Evolutionary conservation across 2,797 vertebrate species (phyloP).

Genomic region (Thalassophryne amazonica): DNA sequence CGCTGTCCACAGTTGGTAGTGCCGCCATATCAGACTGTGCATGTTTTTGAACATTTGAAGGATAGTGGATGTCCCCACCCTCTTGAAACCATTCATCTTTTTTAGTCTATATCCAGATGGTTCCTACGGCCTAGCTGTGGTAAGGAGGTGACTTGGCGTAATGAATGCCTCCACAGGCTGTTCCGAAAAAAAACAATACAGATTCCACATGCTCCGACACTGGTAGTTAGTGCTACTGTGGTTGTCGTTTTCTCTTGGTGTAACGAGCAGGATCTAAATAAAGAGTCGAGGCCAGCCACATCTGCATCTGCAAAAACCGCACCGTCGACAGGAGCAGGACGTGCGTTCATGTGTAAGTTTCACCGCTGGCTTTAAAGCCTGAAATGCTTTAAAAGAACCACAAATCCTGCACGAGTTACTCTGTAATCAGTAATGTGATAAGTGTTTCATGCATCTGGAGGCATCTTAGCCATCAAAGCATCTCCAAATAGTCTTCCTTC

Average conservation of each 20-base stretch:
- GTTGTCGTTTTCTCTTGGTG: constrained; percentile 26
- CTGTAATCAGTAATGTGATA: constrained; percentile 39
- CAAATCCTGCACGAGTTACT: constrained; percentile 9
- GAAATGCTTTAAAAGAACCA: constrained; percentile 8
- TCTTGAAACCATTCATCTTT: constrained; percentile 51
- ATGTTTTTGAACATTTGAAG: constrained; percentile 56
- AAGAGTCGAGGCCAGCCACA: constrained; percentile 39
- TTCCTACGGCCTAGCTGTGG: constrained; percentile 11
- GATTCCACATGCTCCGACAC: constrained; percentile 24
- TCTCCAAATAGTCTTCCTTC: constrained; percentile 35
- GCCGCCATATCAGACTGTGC: constrained; percentile 22
- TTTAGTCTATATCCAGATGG: constrained; percentile 31
- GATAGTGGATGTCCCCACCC: constrained; percentile 50
- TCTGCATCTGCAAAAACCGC: constrained; percentile 33
- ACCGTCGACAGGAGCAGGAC: constrained; percentile 23
- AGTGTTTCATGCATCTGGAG: constrained; percentile 37
- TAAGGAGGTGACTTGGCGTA: constrained; percentile 15
- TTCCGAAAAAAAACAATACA: constrained; percentile 52
- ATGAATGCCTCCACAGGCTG: constrained; percentile 18
- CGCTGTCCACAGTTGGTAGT: constrained; percentile 17
- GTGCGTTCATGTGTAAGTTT: constrained; percentile 14
- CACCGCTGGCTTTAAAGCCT: constrained; percentile 5
- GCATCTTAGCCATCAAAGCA: constrained; percentile 37
- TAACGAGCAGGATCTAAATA: constrained; percentile 61
- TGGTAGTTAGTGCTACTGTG: constrained; percentile 21